Conservation (phyloP, 2,797 vertebrate species). For the Hozukius guyotensis region DNA sequence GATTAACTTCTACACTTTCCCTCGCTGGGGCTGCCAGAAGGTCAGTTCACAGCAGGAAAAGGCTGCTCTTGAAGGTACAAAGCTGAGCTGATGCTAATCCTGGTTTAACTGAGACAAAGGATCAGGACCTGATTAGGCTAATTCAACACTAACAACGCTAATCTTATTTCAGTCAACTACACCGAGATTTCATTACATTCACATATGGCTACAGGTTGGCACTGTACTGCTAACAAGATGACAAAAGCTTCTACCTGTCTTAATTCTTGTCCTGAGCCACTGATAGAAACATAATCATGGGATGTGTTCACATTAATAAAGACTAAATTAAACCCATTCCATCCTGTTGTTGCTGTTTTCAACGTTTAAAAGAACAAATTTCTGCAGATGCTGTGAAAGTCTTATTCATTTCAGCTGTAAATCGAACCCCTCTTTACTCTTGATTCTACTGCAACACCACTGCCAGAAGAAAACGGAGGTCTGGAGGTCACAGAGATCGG, state of each 20-base stretch:
- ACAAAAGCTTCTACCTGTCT: not conserved
- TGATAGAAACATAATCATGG: not conserved
- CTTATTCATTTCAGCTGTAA: not conserved
- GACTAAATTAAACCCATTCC: not conserved
- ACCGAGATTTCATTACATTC: conserved; percentile 47
- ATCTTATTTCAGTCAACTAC: conserved; percentile 72
- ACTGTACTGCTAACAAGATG: not conserved
- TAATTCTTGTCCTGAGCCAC: not conserved
- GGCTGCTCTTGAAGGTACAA: conserved; percentile 19
- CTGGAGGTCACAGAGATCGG: conserved; percentile 14
- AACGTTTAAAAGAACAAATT: not conserved
- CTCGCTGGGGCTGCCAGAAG: not conserved
- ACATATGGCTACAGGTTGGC: conserved; percentile 11
- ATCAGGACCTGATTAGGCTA: conserved; percentile 69
- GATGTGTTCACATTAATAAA: not conserved
- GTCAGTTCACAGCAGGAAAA: conserved; percentile 8
- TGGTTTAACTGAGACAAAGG: conserved; percentile 64
- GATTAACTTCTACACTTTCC: not conserved
- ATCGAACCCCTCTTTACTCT: not conserved
- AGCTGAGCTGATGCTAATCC: conserved; percentile 48
- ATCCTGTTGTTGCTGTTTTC: not conserved
- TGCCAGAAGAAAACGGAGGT: not conserved
- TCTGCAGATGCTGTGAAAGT: not conserved
- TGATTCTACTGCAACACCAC: not conserved
- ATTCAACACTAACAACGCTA: conserved; percentile 60